These are phyloP conservation scores for Trididemnum miniatum DNA, from an alignment of 23 tunicate species.

Conservation along the genomic window DNA sequence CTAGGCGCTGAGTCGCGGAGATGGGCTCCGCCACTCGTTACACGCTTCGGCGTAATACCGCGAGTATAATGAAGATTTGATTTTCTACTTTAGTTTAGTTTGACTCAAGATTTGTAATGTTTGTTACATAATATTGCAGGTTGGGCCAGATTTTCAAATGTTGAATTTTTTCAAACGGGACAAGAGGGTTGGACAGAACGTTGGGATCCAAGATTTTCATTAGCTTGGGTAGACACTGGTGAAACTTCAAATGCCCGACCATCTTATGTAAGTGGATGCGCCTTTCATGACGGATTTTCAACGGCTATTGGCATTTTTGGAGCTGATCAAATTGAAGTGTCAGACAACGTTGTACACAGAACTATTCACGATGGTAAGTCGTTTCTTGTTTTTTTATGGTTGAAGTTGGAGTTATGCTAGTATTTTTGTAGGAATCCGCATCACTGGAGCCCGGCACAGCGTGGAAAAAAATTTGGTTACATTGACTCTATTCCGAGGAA, in stretches of 20 bases:
- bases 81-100: too few relatives aligned
- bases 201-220: slow-evolving; percentile 75
- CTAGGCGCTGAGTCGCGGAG: too few relatives aligned
- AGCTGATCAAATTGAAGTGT: slow-evolving; percentile 51
- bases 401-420: too few relatives aligned
- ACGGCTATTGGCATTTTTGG: slow-evolving; percentile 88
- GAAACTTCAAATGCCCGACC: slow-evolving; percentile 35
- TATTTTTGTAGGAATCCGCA: slow-evolving; percentile 46
- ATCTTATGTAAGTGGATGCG: slow-evolving; percentile 38
- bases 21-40: too few relatives aligned
- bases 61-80: too few relatives aligned
- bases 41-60: too few relatives aligned
- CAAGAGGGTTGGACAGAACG: slow-evolving; percentile 94
- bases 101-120: too few relatives aligned
- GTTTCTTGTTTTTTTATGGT: too few relatives aligned
- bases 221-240: slow-evolving; percentile 74
- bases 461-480: slow-evolving; percentile 54
- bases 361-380: slow-evolving; percentile 86
- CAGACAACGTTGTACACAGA: slow-evolving; percentile 65
- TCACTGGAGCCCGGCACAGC: slow-evolving; percentile 45
- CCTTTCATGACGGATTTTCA: slow-evolving; percentile 77
- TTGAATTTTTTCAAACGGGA: slow-evolving; percentile 81
- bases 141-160: slow-evolving; percentile 77
- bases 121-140: too few relatives aligned
- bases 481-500: slow-evolving; percentile 50